Percentiles rank a stretch among this genome's conserved stretches.
Conservation (phyloP, 2,113 vertebrate species). For the Ivindomyrus marchei region DNA sequence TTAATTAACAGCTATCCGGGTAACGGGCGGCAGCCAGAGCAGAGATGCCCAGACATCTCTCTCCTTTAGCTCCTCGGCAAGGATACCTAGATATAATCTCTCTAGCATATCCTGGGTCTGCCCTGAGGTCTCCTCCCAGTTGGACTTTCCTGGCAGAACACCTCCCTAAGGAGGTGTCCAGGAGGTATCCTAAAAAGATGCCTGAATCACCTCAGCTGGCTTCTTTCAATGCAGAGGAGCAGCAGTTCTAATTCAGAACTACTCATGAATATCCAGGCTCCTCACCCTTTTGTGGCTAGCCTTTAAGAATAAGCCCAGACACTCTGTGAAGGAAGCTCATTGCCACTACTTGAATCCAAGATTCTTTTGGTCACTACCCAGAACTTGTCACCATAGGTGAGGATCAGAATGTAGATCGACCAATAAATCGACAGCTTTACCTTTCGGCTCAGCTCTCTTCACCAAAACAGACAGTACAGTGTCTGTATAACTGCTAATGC, state of each 20-base stretch:
- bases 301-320: neutral
- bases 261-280: neutral
- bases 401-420: neutral
- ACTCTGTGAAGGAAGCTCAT: neutral
- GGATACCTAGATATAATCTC: neutral
- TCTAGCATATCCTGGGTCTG: neutral
- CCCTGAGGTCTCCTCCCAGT: neutral
- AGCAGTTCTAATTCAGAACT: neutral
- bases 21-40: neutral
- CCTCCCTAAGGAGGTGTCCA: neutral
- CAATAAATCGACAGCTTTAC: neutral
- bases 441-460: neutral
- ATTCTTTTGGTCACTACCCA: neutral
- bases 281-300: neutral
- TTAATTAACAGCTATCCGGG: neutral
- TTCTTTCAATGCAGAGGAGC: neutral
- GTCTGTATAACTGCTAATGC: neutral
- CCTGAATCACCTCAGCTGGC: neutral
- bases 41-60: neutral
- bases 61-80: neutral
- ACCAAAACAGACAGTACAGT: neutral
- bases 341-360: neutral
- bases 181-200: neutral
- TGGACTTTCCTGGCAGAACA: neutral
- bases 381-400: neutral